These are phyloP conservation scores for Melanostoma scalare DNA, from an alignment of 2,888 invertebrate genomes.

Conservation along the genomic window DNA sequence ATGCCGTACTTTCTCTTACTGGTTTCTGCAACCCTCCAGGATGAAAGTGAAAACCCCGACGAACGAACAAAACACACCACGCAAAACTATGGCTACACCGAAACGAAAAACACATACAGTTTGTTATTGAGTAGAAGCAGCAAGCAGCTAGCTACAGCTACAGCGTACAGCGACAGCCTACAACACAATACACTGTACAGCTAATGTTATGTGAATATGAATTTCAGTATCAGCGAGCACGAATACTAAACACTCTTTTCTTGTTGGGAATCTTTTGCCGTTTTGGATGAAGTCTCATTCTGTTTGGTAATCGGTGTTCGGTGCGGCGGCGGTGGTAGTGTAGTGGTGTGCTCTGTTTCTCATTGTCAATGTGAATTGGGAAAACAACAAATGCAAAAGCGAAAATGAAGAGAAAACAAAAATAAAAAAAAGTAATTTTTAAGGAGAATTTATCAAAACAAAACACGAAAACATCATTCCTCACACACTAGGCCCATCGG, in stretches of 20 bases:
- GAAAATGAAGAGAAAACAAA: conserved; percentile 56
- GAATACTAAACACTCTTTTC: conserved; percentile 20
- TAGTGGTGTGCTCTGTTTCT: conserved; percentile 48
- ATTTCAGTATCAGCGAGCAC: conserved; percentile 1
- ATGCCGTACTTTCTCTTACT: conserved; percentile 82
- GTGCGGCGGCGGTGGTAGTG: conserved; percentile 4
- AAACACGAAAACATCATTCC: conserved; percentile 2
- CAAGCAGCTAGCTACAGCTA: conserved; percentile 18
- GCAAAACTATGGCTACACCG: conserved; percentile 25
- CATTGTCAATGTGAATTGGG: conserved; percentile 30
- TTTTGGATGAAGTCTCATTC: not conserved
- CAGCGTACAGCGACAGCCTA: not conserved
- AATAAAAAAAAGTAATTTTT: conserved; percentile 23
- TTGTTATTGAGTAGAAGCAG: conserved; percentile 25
- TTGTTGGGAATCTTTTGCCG: conserved; percentile 35
- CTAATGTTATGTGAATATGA: not conserved
- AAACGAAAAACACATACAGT: conserved; percentile 27
- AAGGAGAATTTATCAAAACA: conserved; percentile 15
- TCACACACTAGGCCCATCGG: not conserved
- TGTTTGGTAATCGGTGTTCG: not conserved
- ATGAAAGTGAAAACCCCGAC: conserved; percentile 74
- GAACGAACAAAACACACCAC: conserved; percentile 22
- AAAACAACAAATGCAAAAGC: conserved; percentile 47
- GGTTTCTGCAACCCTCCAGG: conserved; percentile 74
- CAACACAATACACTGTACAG: not conserved